These are phyloP conservation scores for Rosalia funebris DNA, from an alignment of 2,888 invertebrate species.

Conservation along the genomic window DNA sequence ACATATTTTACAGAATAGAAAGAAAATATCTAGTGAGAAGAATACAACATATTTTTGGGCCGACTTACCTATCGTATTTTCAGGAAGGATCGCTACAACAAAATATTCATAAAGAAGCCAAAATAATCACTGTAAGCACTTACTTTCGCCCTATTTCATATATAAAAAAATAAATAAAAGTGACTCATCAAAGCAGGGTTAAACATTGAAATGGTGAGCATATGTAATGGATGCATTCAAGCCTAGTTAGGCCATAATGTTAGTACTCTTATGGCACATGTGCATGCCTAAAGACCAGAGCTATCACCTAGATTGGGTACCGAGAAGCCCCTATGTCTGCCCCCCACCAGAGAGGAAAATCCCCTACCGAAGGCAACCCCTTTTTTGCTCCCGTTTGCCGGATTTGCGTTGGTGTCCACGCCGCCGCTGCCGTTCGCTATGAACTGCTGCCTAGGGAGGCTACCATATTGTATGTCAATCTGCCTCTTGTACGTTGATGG, in stretches of 20 bases:
- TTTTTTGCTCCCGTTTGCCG: constrained; percentile 64
- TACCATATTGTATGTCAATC: constrained; percentile 81
- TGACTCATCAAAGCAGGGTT: constrained; percentile 28
- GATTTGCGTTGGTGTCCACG: constrained; percentile 64
- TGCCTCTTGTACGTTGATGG: constrained; percentile 80
- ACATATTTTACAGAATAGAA: too few relatives aligned
- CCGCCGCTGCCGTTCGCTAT: constrained; percentile 59
- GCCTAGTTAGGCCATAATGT: constrained; percentile 23
- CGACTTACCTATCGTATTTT: neutral
- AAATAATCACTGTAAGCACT: neutral
- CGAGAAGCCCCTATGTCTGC: constrained; percentile 81
- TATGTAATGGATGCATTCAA: constrained; percentile 19
- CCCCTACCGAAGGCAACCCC: constrained; percentile 81
- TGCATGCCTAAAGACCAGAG: constrained; percentile 39
- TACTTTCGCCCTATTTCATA: neutral
- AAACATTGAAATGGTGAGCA: constrained; percentile 20
- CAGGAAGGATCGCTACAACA: neutral
- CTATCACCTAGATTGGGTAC: constrained; percentile 90
- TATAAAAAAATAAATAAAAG: constrained; percentile 2
- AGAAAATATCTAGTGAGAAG: too few relatives aligned
- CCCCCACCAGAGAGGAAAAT: constrained; percentile 65
- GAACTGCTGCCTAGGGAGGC: constrained; percentile 78
- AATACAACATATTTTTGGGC: too few relatives aligned
- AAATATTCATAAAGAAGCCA: neutral
- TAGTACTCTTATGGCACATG: constrained; percentile 35